phyloP scores from a whole-genome alignment of 2,113 vertebrate species.

The Rallus limicola region DNA sequence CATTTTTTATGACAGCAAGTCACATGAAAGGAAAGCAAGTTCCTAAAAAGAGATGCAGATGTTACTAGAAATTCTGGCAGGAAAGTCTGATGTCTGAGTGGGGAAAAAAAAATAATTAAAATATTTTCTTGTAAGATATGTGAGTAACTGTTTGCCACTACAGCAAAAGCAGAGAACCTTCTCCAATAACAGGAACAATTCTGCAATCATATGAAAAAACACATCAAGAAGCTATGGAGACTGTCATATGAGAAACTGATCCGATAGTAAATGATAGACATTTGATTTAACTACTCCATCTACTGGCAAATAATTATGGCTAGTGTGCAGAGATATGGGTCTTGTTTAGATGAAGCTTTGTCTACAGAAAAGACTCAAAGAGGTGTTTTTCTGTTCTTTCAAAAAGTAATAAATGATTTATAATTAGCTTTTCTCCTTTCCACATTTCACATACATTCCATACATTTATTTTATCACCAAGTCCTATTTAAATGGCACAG shows the following conservation, averaged over 20 bases:
- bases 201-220: background rate
- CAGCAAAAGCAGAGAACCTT: background rate
- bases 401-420: background rate
- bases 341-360: background rate
- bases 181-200: background rate
- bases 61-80: background rate
- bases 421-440: background rate
- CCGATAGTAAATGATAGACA: background rate
- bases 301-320: conserved; percentile 61
- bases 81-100: background rate
- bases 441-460: background rate
- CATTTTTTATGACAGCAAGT: background rate
- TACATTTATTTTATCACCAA: background rate
- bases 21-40: background rate
- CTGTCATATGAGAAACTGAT: background rate
- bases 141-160: background rate
- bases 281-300: conserved; percentile 73
- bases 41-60: background rate
- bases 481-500: background rate
- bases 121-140: background rate
- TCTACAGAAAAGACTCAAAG: background rate
- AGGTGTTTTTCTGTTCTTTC: background rate
- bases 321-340: background rate
- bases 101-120: background rate
- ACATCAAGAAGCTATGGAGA: conserved; percentile 1